Percentiles rank a stretch among this genome's conserved stretches.
Conservation (phyloP, 2,797 vertebrate genomes). For the Cossypha polioptera region DNA sequence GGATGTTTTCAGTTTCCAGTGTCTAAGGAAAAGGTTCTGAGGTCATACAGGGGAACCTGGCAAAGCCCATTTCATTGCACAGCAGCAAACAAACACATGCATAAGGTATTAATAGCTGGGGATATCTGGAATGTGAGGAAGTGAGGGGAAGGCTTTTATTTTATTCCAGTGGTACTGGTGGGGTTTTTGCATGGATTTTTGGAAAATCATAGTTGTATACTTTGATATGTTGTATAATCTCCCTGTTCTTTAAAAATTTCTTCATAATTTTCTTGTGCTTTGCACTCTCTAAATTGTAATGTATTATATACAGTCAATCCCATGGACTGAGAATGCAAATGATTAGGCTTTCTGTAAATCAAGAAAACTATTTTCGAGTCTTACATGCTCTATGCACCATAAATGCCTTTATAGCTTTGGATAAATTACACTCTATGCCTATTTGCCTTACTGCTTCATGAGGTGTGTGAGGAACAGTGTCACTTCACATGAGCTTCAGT, state of each 20-base stretch:
- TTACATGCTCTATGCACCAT: rapidly evolving
- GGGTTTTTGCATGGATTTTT: background rate
- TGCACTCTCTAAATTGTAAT: background rate
- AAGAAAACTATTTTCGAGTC: background rate
- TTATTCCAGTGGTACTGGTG: rapidly evolving
- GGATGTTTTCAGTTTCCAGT: background rate
- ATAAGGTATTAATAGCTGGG: background rate
- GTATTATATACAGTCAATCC: background rate
- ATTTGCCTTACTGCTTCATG: background rate
- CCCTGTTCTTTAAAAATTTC: rapidly evolving
- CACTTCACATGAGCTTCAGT: background rate
- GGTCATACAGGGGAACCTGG: background rate
- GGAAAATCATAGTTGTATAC: background rate
- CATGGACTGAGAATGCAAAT: background rate
- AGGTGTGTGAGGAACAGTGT: background rate
- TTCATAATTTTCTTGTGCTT: background rate
- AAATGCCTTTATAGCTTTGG: background rate
- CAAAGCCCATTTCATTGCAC: background rate
- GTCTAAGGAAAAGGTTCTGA: background rate
- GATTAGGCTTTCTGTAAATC: background rate
- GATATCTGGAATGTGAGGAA: background rate
- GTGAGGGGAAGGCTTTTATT: background rate
- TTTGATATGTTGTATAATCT: background rate
- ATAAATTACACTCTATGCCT: background rate
- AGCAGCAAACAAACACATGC: background rate